Evolutionary conservation across 92 coral and sea anemone genomes (phyloP).

Genomic region (Virgularia gustaviana): DNA sequence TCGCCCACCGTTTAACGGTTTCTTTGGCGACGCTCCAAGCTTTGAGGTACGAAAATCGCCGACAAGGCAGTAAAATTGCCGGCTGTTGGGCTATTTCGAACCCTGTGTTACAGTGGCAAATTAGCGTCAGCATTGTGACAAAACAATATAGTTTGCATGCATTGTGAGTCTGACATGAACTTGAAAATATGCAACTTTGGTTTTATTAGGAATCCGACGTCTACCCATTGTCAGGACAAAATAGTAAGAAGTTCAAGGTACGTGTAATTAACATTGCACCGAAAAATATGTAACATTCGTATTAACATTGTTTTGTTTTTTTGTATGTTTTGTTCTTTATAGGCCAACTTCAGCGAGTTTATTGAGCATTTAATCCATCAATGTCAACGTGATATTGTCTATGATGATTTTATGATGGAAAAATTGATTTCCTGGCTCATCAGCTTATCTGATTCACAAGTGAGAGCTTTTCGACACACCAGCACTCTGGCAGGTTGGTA

Average conservation of each 20-base stretch:
- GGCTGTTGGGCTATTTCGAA: too few species aligned
- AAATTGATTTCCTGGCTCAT: constrained; percentile 88
- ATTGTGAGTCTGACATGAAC: not conserved
- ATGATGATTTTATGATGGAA: constrained; percentile 95
- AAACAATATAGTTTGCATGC: too few species aligned
- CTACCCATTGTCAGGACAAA: constrained; percentile 84
- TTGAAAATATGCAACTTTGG: not conserved
- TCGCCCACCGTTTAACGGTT: too few species aligned
- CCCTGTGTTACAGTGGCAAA: too few species aligned
- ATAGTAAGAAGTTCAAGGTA: constrained; percentile 84
- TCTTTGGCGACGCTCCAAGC: too few species aligned
- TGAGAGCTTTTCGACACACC: constrained; percentile 97
- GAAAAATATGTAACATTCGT: not conserved
- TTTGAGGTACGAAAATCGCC: too few species aligned
- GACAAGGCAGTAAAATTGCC: too few species aligned
- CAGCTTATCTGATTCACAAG: constrained; percentile 91
- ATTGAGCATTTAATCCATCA: constrained; percentile 73
- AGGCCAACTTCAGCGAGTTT: constrained; percentile 80
- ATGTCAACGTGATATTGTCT: constrained; percentile 88
- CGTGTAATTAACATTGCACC: not conserved
- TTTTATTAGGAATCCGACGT: constrained; percentile 77
- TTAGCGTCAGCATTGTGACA: too few species aligned
- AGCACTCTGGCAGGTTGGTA: constrained; percentile 85
- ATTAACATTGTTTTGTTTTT: not conserved
- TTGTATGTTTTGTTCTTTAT: not conserved